Evolutionary conservation across 2,113 vertebrate genomes (phyloP).

Genomic region (Astur gentilis): DNA sequence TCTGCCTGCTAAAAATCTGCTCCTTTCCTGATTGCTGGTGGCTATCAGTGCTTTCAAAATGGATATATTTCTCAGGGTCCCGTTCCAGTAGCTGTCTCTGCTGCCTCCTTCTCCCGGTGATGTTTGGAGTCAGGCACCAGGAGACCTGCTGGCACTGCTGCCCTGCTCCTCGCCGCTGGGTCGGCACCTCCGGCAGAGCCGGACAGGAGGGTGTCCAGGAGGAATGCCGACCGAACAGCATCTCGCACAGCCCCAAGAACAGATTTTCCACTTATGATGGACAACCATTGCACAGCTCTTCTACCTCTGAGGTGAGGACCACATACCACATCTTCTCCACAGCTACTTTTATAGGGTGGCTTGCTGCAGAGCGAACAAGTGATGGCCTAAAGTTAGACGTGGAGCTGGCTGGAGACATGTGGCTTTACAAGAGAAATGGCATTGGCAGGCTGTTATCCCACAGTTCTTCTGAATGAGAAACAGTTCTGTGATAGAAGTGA

Average conservation of each 20-base stretch:
- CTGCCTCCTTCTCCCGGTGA: neutral
- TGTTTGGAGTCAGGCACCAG: neutral
- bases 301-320: neutral
- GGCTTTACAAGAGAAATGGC: neutral
- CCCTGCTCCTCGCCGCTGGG: accelerated
- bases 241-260: neutral
- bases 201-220: neutral
- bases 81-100: neutral
- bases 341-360: accelerated
- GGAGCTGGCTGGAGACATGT: neutral
- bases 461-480: neutral
- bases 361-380: neutral
- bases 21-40: neutral
- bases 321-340: neutral
- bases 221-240: neutral
- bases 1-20: neutral
- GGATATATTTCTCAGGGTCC: neutral
- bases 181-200: accelerated
- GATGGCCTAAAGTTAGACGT: neutral
- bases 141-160: neutral
- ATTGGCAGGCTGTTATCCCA: neutral
- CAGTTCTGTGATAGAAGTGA: neutral
- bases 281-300: neutral
- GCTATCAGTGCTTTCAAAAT: neutral
- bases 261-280: neutral